Evolutionary conservation across 1,140 invertebrate species (phyloP), one percentile per base, ranked within the genome.

Genomic region (Papilio dardanus): DNA sequence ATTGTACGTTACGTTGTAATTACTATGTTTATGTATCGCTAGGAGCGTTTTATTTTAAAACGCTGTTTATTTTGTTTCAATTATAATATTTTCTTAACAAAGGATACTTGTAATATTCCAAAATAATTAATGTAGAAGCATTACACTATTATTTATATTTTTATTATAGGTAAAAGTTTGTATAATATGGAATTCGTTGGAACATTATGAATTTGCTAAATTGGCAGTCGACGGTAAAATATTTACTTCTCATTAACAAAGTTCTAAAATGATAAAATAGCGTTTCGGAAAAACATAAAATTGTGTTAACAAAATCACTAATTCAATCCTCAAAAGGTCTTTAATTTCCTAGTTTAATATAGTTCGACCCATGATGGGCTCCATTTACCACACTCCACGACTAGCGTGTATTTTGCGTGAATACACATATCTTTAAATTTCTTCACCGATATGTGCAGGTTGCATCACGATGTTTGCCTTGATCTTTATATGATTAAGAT

Each of bases 401-500:
- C n/a, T n/a, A n/a, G n/a, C n/a, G n/a, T n/a, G n/a, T n/a, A n/a
- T n/a, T n/a, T n/a, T n/a, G n/a, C n/a, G n/a, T n/a, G n/a, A n/a
- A n/a, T n/a, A n/a, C n/a, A n/a, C n/a, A n/a, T n/a, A n/a, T n/a
- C n/a, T n/a, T n/a, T n/a, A n/a, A n/a, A n/a, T n/a, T n/a, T n/a
- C n/a, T n/a, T n/a, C n/a, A n/a, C n/a, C n/a, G n/a, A n/a, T n/a
- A n/a, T n/a, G n/a, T n/a, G n/a, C n/a, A n/a, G n/a, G n/a, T n/a
- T n/a, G n/a, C n/a, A n/a, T n/a, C n/a, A n/a, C n/a, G n/a, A n/a
- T n/a, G n/a, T n/a, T n/a, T n/a, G n/a, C n/a, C 30, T 66, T 30
- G 19, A 66, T 31, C 62, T 65, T 28, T 66, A 4, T 33, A 33
- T 33, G 66, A 89, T 88, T 87, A 86, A 84, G 78, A 71, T 83